Base-by-base conservation (phyloP, 2,113 vertebrate species). In the Osmerus mordax region DNA sequence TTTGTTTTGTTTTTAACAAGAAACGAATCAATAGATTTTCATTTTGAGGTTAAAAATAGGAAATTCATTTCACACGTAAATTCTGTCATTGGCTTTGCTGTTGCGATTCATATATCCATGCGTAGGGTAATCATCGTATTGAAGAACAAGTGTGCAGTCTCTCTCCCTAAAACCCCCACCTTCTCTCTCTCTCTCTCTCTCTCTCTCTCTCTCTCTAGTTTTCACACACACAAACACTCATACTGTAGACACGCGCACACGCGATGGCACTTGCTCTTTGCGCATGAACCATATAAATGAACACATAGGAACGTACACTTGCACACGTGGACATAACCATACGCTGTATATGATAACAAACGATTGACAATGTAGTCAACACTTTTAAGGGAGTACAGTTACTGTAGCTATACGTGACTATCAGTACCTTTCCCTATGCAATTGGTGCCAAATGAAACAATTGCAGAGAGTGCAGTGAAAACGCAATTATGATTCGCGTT, bases 1-100 rank as follows among this genome's bases (percentile, higher is more conserved):
- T 92, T 95, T 94, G 95, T 91, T 94, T 93, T 76, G 91, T 89
- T 87, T 88, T 89, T 88, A 92, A 82, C 9, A 89, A 90, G 86
- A 89, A 91, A 86, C 87, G 87, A 93, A 94, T 93, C 92, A 89
- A 92, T 91, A 92, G 83, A 76, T 67, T 75, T 78, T 82, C 75
- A 18, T 2, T 84, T 81, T 19, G 80, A 78, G 79, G 72, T 23
- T 71, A 23, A 62, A 32, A 77, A 74, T 67, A 78, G 72, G 70
- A 47, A 21, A 21, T 14, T 21, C 12, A 1, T 47, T n/a, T n/a
- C 64, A 65, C 29, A 18, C 62, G 29, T 36, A 29, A 63, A 16
- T 63, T 25, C 29, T n/a, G n/a, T 56, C n/a, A 25, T 4, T 36
- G 32, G 13, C 25, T 18, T 60, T n/a, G 9, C n/a, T 13, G 14